phyloP scores from a whole-genome alignment of 2,888 invertebrate species.

The Parnassius mnemosyne region DNA sequence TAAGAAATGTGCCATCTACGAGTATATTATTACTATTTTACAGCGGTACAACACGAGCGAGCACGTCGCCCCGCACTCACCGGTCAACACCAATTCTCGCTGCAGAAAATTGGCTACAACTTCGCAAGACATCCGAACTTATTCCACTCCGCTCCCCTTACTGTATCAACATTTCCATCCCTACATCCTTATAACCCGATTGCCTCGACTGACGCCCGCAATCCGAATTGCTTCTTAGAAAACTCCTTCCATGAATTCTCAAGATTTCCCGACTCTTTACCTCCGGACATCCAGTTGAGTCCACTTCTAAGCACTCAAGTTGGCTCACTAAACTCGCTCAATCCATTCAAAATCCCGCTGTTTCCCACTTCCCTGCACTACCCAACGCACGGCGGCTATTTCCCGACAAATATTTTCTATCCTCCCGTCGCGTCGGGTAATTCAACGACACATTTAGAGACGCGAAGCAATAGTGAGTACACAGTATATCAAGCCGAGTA shows the following conservation, averaged over 20 bases:
- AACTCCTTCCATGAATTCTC: constrained; percentile 45
- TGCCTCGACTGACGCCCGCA: constrained; percentile 28
- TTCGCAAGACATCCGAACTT: constrained; percentile 54
- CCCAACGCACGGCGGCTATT: constrained; percentile 65
- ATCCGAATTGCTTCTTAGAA: constrained; percentile 45
- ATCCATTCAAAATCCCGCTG: constrained; percentile 64
- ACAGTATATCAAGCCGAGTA: neutral
- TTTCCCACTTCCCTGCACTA: constrained; percentile 62
- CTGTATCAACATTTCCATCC: constrained; percentile 53
- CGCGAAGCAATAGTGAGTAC: constrained; percentile 50
- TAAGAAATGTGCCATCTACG: too few relatives aligned
- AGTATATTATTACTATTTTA: neutral
- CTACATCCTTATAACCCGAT: constrained; percentile 48
- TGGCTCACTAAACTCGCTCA: constrained; percentile 48
- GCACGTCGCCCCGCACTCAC: constrained; percentile 83
- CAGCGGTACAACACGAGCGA: constrained; percentile 95
- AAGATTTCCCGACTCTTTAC: constrained; percentile 37
- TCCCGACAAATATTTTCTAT: constrained; percentile 67
- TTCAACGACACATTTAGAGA: constrained; percentile 31
- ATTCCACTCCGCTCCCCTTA: constrained; percentile 45
- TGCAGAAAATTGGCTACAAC: constrained; percentile 72
- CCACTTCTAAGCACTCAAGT: constrained; percentile 45
- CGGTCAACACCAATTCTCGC: constrained; percentile 65
- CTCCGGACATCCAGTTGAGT: constrained; percentile 38
- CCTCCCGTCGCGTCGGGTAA: constrained; percentile 58